phyloP scores from a whole-genome alignment of 2,113 vertebrate genomes.

The Sarotherodon lohbergeri region DNA sequence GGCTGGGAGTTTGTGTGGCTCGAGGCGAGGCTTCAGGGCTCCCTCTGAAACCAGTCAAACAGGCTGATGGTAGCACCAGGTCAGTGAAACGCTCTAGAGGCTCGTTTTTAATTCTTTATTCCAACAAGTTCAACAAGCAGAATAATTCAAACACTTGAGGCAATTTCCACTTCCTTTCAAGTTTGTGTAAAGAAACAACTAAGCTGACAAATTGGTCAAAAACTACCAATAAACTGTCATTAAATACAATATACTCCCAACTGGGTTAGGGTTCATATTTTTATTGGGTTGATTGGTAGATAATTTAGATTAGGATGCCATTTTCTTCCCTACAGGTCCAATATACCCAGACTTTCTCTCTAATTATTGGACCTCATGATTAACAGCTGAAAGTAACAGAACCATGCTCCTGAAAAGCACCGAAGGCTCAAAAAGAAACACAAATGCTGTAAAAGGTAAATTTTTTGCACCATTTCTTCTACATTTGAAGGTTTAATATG shows the following conservation, averaged over 20 bases:
- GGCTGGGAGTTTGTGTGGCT: background rate
- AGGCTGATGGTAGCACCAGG: background rate
- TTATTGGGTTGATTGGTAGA: background rate
- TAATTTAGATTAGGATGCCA: background rate
- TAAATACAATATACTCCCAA: background rate
- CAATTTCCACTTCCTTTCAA: background rate
- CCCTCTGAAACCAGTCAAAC: background rate
- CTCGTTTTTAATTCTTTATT: background rate
- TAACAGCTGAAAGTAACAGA: background rate
- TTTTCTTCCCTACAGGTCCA: background rate
- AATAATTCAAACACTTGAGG: background rate
- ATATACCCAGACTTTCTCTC: background rate
- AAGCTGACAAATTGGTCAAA: background rate
- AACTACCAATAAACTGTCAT: background rate
- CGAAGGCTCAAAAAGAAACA: background rate
- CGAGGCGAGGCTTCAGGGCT: background rate
- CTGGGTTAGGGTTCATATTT: background rate
- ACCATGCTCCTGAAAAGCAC: background rate
- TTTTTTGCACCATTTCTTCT: background rate
- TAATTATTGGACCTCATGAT: background rate
- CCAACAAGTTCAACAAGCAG: background rate
- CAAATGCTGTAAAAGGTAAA: background rate
- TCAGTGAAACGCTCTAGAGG: rapidly evolving
- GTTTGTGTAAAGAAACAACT: background rate
- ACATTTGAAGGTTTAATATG: background rate